A percentile compares a stretch with the other conserved stretches of the same genome.
phyloP scores from a whole-genome alignment of 2,888 invertebrate species.

The Drosophila flavopinicola region DNA sequence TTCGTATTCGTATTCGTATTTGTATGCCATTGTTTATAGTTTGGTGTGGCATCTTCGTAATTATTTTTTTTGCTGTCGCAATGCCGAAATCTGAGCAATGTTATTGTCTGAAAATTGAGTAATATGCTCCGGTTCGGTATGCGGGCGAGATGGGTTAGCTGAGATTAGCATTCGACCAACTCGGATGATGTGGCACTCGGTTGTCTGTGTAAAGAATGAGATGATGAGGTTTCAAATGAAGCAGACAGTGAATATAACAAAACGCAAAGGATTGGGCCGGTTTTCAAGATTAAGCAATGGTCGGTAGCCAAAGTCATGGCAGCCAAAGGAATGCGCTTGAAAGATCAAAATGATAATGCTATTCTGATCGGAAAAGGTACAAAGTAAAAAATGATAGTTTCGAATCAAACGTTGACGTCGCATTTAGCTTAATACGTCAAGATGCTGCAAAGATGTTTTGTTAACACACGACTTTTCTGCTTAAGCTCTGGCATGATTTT shows the following conservation, averaged over 20 bases:
- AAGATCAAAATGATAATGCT: conserved; percentile 31
- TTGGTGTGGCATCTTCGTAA: conserved; percentile 60
- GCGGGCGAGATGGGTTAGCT: conserved; percentile 63
- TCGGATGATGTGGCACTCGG: conserved; percentile 49
- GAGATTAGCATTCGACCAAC: conserved; percentile 58
- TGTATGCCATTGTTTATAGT: conserved; percentile 49
- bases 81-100: conserved; percentile 67
- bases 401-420: no score
- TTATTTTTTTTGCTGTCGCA: conserved; percentile 32
- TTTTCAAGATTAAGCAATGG: conserved; percentile 30
- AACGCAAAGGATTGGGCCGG: conserved; percentile 13
- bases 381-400: no score
- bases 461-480: no score
- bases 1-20: conserved; percentile 3
- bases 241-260: conserved; percentile 20
- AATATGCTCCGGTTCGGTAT: conserved; percentile 60
- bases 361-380: conserved; percentile 1
- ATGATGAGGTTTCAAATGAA: conserved; percentile 30
- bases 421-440: no score
- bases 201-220: conserved; percentile 19
- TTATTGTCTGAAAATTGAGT: conserved; percentile 70
- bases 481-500: no score
- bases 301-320: conserved; percentile 30
- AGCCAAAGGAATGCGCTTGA: conserved; percentile 16
- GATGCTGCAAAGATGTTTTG: no score